Percentiles rank a stretch among this genome's conserved stretches.
Conservation (phyloP, 2,113 vertebrate species). For the Pyrgilauda ruficollis region DNA sequence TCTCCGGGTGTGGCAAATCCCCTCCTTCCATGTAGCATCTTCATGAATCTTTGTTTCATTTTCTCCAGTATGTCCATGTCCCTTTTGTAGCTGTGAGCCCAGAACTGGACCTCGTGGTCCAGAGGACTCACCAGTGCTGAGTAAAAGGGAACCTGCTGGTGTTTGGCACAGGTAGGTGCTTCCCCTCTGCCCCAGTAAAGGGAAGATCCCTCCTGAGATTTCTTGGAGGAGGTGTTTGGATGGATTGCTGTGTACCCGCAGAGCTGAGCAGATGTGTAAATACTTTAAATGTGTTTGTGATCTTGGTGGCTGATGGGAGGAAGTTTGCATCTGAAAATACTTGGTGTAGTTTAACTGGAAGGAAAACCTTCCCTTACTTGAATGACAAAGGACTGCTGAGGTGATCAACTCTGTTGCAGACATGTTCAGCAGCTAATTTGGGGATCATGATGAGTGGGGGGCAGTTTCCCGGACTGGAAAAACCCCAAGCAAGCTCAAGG, state of each 20-base stretch:
- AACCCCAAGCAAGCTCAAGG: neutral
- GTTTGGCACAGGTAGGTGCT: neutral
- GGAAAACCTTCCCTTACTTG: neutral
- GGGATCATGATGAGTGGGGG: rapidly evolving
- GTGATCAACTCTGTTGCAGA: neutral
- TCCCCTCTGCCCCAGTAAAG: neutral
- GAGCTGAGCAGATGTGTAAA: neutral
- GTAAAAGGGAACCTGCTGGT: neutral
- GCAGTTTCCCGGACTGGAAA: rapidly evolving
- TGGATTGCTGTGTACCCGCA: neutral
- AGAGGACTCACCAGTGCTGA: neutral
- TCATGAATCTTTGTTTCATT: neutral
- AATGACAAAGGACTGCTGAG: neutral
- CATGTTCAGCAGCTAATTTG: neutral
- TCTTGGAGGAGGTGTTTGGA: neutral
- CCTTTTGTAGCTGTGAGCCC: neutral
- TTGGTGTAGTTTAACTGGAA: neutral
- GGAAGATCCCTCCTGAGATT: neutral
- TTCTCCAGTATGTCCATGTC: neutral
- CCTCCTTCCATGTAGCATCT: neutral
- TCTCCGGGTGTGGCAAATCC: neutral
- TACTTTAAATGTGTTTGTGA: neutral
- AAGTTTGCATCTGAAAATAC: neutral
- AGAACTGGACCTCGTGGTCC: neutral
- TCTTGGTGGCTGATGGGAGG: neutral